A percentile compares a stretch with the other conserved stretches of the same genome.
Conservation (phyloP, 2,888 invertebrate species). For the Polymixis flavicincta region DNA sequence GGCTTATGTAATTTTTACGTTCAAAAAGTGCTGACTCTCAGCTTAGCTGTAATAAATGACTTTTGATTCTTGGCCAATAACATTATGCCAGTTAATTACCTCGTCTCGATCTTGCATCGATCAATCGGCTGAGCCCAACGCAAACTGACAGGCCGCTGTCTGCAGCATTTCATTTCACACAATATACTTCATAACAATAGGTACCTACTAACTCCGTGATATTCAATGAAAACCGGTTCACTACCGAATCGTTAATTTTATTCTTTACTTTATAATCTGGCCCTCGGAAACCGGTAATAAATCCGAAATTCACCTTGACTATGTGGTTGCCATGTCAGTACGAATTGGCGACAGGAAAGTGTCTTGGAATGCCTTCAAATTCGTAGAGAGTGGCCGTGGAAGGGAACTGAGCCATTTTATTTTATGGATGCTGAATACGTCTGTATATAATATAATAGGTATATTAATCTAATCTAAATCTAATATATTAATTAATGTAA, state of each 20-base stretch:
- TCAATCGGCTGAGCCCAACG: background rate
- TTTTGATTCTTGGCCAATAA: background rate
- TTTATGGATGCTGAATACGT: too few relatives aligned
- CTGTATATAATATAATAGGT: too few relatives aligned
- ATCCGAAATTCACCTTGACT: slow-evolving; percentile 40
- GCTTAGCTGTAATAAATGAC: too few relatives aligned
- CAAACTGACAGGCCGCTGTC: background rate
- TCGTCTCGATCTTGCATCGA: background rate
- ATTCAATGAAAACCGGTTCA: slow-evolving; percentile 42
- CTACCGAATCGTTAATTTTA: slow-evolving; percentile 19
- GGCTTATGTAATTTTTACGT: too few relatives aligned
- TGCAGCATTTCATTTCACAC: slow-evolving; percentile 16
- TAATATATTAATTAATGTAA: too few relatives aligned
- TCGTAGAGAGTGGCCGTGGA: slow-evolving; percentile 5
- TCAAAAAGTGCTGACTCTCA: too few relatives aligned
- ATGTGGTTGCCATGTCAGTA: slow-evolving; percentile 1
- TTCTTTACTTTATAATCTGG: slow-evolving; percentile 18
- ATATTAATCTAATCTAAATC: too few relatives aligned
- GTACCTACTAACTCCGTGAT: background rate
- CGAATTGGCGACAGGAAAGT: slow-evolving; percentile 13
- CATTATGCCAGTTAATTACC: background rate
- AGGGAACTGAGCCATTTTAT: background rate
- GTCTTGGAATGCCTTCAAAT: background rate
- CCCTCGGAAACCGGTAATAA: slow-evolving; percentile 39
- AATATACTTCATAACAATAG: slow-evolving; percentile 14